Conservation (phyloP, 2,888 invertebrate genomes). For the Aphodius sticticus region DNA sequence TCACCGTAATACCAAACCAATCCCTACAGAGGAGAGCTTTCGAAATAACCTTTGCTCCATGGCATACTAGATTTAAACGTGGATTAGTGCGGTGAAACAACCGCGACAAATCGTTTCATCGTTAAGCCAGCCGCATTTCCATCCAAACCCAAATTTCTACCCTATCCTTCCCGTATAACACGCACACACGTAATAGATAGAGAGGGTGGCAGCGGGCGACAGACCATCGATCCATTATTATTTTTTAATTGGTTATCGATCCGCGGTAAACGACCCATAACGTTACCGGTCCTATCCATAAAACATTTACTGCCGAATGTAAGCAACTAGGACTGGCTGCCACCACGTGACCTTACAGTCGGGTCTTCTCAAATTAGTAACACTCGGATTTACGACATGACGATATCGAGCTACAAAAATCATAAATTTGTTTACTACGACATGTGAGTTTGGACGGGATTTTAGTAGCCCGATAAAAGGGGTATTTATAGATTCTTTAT, state of each 20-base stretch:
- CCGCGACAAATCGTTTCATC: not conserved
- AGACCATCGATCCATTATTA: slow-evolving; percentile 21
- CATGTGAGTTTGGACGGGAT: not conserved
- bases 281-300: not conserved
- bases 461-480: not conserved
- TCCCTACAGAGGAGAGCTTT: not conserved
- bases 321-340: not conserved
- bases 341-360: not conserved
- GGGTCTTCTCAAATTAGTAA: not conserved
- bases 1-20: not conserved
- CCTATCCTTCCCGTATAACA: not conserved
- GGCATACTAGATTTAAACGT: not conserved
- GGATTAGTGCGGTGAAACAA: not conserved
- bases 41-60: not conserved
- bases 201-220: not conserved
- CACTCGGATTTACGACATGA: not conserved
- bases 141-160: slow-evolving; percentile 17
- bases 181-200: not conserved
- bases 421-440: slow-evolving; percentile 4
- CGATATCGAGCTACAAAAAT: not conserved
- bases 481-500: not conserved
- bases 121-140: slow-evolving; percentile 11
- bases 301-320: slow-evolving; percentile 4
- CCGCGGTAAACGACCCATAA: not conserved
- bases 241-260: slow-evolving; percentile 24